Evolutionary conservation across 2,797 vertebrate genomes (phyloP).

Genomic region (Silurus aristotelis): DNA sequence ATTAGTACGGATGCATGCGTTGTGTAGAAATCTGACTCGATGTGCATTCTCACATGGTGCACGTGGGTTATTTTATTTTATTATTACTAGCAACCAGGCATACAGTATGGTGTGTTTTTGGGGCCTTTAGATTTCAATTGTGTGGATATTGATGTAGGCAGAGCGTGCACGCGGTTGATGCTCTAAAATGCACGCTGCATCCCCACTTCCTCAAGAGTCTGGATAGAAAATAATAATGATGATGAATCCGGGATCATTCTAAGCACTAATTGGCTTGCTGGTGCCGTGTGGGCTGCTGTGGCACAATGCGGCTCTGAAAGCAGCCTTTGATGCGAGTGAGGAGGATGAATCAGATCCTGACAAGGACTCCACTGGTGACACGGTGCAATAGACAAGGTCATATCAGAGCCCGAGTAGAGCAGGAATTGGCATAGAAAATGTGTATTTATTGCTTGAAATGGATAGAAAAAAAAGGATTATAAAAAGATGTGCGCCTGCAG

Average conservation of each 20-base stretch:
- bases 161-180: neutral
- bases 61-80: neutral
- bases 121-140: neutral
- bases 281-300: neutral
- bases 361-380: conserved; percentile 34
- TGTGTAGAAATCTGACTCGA: neutral
- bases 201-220: neutral
- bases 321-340: conserved; percentile 1
- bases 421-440: neutral
- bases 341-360: conserved; percentile 3
- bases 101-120: neutral
- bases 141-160: neutral
- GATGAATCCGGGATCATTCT: neutral
- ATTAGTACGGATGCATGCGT: conserved; percentile 32
- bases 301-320: conserved; percentile 25
- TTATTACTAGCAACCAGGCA: no score
- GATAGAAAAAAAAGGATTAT: neutral
- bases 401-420: neutral
- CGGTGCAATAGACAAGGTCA: conserved; percentile 34
- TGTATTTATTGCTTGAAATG: neutral
- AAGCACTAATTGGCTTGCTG: conserved; percentile 8
- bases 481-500: conserved; percentile 23
- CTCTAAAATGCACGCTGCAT: neutral
- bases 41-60: neutral
- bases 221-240: neutral